Percentiles rank a stretch among this genome's conserved stretches.
Conservation (phyloP, 2,888 invertebrate genomes). For the Steinernema scapterisci region DNA sequence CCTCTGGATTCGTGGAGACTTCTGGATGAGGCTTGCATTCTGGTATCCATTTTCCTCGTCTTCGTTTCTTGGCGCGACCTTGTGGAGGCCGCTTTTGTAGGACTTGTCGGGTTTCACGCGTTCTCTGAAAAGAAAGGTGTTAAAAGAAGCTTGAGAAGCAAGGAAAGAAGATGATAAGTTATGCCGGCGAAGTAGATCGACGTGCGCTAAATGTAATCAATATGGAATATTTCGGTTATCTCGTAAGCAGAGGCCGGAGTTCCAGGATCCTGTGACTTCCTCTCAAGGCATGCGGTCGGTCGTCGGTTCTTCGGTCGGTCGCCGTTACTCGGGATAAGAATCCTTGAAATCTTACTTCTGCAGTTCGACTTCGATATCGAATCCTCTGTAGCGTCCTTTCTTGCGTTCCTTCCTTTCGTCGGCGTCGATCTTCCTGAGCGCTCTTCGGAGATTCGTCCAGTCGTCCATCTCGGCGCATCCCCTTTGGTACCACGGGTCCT, state of each 20-base stretch:
- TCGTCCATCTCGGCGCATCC: neutral
- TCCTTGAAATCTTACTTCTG: neutral
- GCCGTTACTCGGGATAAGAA: neutral
- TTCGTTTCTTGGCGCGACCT: neutral
- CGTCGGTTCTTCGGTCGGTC: no score
- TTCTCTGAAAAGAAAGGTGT: neutral
- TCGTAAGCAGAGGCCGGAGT: no score
- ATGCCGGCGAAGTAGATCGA: no score
- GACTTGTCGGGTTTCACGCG: neutral
- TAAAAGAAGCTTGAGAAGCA: neutral
- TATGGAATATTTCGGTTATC: no score
- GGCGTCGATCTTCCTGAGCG: slow-evolving; percentile 24
- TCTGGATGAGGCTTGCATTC: neutral
- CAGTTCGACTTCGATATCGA: neutral
- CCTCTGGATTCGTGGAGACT: neutral
- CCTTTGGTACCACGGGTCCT: slow-evolving; percentile 76
- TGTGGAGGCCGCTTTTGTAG: neutral
- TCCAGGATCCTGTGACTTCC: no score
- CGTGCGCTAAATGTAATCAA: no score
- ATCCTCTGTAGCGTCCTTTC: neutral
- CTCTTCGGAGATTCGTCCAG: neutral
- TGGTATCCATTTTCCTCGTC: neutral
- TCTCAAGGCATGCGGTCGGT: neutral
- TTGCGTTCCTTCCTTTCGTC: slow-evolving; percentile 6
- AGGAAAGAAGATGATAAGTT: no score